These are phyloP conservation scores for Copsychus sechellarum DNA, from an alignment of 2,113 vertebrate genomes.

Conservation along the genomic window DNA sequence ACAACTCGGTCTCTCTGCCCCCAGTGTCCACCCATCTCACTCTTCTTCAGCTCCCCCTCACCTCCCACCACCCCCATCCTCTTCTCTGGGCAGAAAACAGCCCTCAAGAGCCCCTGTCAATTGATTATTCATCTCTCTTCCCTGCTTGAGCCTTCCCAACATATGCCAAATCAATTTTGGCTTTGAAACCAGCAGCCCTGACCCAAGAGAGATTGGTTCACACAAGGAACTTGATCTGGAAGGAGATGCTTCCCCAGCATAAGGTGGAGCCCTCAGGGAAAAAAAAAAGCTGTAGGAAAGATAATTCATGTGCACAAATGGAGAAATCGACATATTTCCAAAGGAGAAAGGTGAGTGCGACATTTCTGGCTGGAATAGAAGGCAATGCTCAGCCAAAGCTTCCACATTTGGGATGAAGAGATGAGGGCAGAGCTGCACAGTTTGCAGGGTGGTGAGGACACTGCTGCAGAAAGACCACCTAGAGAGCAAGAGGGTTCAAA, in stretches of 20 bases:
- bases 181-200: not conserved
- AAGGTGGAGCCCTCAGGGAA: not conserved
- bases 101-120: not conserved
- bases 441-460: not conserved
- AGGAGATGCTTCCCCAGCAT: not conserved
- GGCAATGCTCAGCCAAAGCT: not conserved
- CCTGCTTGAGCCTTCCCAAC: not conserved
- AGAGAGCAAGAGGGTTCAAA: rapidly evolving
- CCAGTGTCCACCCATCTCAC: not conserved
- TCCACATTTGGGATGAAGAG: not conserved
- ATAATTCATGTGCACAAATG: not conserved
- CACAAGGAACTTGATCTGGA: not conserved
- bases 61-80: not conserved
- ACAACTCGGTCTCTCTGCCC: not conserved
- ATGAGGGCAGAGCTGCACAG: not conserved
- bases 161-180: rapidly evolving
- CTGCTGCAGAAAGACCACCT: not conserved
- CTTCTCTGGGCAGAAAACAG: not conserved
- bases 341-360: not conserved
- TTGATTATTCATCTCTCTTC: not conserved
- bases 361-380: not conserved
- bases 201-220: not conserved
- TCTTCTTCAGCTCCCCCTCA: not conserved
- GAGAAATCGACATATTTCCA: not conserved
- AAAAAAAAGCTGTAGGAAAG: not conserved